Conservation (phyloP, 1,140 invertebrate genomes). For the Nomia melanderi region DNA sequence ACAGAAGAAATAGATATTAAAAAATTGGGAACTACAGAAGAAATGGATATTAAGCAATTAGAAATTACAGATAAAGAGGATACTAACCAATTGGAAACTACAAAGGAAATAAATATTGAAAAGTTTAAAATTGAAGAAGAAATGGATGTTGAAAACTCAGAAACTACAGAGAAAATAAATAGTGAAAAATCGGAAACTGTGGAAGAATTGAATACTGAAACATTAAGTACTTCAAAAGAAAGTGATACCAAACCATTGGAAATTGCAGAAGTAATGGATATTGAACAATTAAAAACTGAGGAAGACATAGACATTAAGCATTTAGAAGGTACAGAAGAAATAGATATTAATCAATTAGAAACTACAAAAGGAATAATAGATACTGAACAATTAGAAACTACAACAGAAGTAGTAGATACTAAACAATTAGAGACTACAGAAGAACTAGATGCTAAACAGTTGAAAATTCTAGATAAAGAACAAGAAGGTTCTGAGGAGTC, state of each 20-base stretch:
- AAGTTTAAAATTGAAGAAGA: too few relatives aligned
- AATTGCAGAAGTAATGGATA: background rate
- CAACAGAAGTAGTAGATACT: background rate
- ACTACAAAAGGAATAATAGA: background rate
- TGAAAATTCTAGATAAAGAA: background rate
- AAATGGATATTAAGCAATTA: too few relatives aligned
- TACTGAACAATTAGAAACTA: background rate
- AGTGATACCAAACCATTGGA: background rate
- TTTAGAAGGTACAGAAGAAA: background rate
- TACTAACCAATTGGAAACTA: background rate
- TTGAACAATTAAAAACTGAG: background rate
- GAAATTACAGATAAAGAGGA: background rate
- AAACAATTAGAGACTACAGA: background rate
- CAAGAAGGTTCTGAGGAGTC: too few relatives aligned
- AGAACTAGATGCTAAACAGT: background rate
- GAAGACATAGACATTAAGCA: background rate
- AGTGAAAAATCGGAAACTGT: background rate
- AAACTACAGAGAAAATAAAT: background rate
- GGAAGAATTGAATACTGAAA: background rate
- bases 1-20: background rate
- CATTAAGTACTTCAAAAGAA: too few relatives aligned
- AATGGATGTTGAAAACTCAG: background rate
- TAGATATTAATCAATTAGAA: background rate
- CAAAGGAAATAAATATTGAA: too few relatives aligned
- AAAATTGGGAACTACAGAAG: background rate